Base-by-base conservation (phyloP, 2,113 vertebrate genomes). In the Alectura lathami region DNA sequence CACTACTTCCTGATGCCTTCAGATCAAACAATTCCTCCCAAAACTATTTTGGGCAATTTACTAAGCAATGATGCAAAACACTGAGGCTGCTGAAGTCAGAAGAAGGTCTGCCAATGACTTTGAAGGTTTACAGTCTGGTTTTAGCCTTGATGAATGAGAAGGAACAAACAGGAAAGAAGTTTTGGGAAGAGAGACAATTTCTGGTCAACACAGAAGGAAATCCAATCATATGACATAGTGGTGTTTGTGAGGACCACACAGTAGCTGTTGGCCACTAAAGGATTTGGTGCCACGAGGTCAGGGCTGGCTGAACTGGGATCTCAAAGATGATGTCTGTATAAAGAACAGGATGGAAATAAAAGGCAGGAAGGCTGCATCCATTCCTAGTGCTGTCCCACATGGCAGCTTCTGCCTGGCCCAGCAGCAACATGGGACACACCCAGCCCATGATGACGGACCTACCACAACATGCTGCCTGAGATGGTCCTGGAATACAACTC, bases 21-120 rank as follows among this genome's bases (percentile, higher is more conserved):
- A 88, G 16, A 56, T 50, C 34, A 91, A 86, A 45, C 27, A 64
- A 21, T 68, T 86, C 63, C n/a, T 95, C 21, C 43, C 21, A 80
- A 10, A 83, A 73, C 30, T 42, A 13, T 70, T 81, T 62, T 32
- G 42, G 32, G 43, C 32, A 69, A 80, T 70, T 70, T 88, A 70
- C 54, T 32, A 63, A 90, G 45, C 13, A 83, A 50, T 54, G n/a
- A 80, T 69, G 68, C 9, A 86, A 90, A 91, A 81, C 36, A 22
- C 60, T 45, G 45, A 80, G 67, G 26, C 54, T 89, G 26, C 34
- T 73, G 66, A 89, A 63, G 20, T 64, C 53, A 43, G 56, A 47
- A 68, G 29, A 38, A 86, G 34, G 50, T 45, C 14, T 70, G 74
- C 40, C 81, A 84, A 43, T 30, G 51, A 26, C 36, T 54, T 76